These are phyloP conservation scores for Paracanthobrama guichenoti DNA, from an alignment of 2,113 vertebrate species.

Conservation along the genomic window DNA sequence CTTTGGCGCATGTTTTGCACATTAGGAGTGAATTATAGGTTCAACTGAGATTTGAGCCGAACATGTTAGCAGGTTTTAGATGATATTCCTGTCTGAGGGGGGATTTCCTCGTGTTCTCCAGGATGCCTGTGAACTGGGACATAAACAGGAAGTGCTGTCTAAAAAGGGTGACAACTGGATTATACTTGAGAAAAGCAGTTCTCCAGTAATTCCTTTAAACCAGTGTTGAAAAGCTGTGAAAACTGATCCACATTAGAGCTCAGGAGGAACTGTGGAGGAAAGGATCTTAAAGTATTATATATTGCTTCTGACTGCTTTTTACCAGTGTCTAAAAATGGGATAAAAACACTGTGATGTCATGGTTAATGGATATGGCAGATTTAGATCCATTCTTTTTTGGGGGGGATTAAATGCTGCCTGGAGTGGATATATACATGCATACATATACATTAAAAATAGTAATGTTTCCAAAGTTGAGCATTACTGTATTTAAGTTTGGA, in stretches of 20 bases:
- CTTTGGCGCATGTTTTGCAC: not conserved
- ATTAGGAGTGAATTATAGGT: not conserved
- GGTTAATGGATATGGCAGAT: no score
- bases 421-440: no score
- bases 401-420: no score
- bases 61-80: not conserved
- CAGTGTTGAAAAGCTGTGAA: not conserved
- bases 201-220: not conserved
- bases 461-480: no score
- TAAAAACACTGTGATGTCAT: not conserved
- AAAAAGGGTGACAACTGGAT: slow-evolving; percentile 15
- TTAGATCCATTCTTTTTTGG: no score
- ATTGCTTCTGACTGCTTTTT: not conserved
- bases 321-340: not conserved
- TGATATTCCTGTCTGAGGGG: slow-evolving; percentile 46
- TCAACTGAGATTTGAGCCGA: not conserved
- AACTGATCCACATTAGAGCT: not conserved
- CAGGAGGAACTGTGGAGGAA: not conserved
- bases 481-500: no score
- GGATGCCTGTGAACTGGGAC: slow-evolving; percentile 25
- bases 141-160: slow-evolving; percentile 42
- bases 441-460: no score
- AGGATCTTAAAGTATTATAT: not conserved
- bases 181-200: not conserved
- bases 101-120: slow-evolving; percentile 43